Conservation (phyloP, 1,140 invertebrate genomes). For the Zaprionus vittiger region DNA sequence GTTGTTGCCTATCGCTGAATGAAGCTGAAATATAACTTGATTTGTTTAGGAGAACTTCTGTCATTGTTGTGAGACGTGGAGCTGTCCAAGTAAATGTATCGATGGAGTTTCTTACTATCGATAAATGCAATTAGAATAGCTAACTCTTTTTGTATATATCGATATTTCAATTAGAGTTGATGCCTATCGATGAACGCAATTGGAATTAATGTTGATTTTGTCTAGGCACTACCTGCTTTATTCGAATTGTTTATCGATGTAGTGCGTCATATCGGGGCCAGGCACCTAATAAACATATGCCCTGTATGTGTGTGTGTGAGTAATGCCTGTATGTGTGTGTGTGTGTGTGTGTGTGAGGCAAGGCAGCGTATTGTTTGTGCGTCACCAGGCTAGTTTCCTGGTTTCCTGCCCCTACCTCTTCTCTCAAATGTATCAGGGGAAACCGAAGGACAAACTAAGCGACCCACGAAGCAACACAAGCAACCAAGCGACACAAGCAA, state of each 20-base stretch:
- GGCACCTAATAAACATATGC: slow-evolving; percentile 19
- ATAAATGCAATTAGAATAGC: too few relatives aligned
- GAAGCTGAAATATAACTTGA: too few relatives aligned
- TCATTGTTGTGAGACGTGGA: too few relatives aligned
- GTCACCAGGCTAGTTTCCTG: slow-evolving; percentile 35
- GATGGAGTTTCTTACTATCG: too few relatives aligned
- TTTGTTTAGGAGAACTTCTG: too few relatives aligned
- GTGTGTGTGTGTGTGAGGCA: neutral
- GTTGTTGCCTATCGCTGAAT: too few relatives aligned
- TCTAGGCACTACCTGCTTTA: neutral
- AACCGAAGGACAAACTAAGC: slow-evolving; percentile 20
- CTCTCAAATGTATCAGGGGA: neutral
- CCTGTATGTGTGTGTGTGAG: slow-evolving; percentile 8
- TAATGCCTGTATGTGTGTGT: neutral
- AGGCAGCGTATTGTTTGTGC: slow-evolving; percentile 10
- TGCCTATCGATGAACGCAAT: neutral
- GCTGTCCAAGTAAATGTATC: too few relatives aligned
- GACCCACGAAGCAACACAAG: neutral
- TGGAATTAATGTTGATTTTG: neutral
- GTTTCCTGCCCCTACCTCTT: neutral
- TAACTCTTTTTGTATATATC: too few relatives aligned
- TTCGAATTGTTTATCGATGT: neutral
- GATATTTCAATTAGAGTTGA: too few relatives aligned
- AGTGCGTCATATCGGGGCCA: slow-evolving; percentile 30
- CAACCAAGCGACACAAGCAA: neutral